These are phyloP conservation scores for Ophion costatus DNA, from an alignment of 2,888 invertebrate genomes.

Conservation along the genomic window DNA sequence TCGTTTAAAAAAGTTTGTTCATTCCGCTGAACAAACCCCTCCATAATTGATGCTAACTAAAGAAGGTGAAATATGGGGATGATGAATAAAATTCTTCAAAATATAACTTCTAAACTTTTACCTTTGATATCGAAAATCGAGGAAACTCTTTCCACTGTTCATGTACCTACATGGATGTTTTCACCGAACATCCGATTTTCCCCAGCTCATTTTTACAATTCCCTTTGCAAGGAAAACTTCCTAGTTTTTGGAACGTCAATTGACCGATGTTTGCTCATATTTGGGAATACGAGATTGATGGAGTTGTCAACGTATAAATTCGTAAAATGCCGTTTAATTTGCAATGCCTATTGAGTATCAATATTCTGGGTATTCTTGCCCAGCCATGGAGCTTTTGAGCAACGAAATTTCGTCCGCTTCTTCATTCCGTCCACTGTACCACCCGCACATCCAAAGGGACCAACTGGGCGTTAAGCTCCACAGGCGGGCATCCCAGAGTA, in stretches of 20 bases:
- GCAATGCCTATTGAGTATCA: too few species aligned
- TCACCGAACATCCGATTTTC: not conserved
- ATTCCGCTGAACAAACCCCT: not conserved
- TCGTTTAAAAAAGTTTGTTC: not conserved
- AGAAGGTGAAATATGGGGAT: not conserved
- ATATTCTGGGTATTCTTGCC: too few species aligned
- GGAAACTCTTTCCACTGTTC: not conserved
- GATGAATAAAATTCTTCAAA: not conserved
- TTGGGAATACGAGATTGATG: too few species aligned
- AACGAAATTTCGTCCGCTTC: too few species aligned
- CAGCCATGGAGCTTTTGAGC: too few species aligned
- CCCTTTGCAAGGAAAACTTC: not conserved
- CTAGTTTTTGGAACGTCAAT: not conserved
- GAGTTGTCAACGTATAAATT: too few species aligned
- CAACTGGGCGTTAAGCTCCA: too few species aligned
- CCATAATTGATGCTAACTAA: not conserved
- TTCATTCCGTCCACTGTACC: too few species aligned
- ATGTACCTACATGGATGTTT: not conserved
- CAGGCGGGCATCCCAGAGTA: too few species aligned
- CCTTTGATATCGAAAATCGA: not conserved
- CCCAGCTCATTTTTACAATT: too few species aligned
- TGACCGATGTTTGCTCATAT: not conserved
- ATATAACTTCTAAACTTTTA: not conserved
- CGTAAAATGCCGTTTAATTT: too few species aligned
- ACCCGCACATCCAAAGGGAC: not conserved